Conservation (phyloP, 2,888 invertebrate species). For the Piscicola geometra region DNA sequence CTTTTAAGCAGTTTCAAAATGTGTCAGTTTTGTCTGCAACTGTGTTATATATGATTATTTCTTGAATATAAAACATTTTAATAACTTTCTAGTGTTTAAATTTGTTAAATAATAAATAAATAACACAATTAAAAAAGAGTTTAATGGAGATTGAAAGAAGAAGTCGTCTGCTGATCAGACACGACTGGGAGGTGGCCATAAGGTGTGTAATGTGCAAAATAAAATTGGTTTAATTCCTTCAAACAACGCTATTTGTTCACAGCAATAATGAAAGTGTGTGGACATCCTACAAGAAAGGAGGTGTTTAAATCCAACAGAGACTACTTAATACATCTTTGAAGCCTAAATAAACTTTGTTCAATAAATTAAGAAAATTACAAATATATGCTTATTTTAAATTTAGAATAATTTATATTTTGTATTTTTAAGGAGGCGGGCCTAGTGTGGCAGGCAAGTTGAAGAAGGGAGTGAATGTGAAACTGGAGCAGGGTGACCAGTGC, state of each 20-base stretch:
- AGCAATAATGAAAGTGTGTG: neutral
- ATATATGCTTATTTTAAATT: too few species aligned
- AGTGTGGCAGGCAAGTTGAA: neutral
- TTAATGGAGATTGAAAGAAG: neutral
- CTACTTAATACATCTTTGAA: neutral
- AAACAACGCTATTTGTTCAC: neutral
- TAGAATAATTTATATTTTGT: too few species aligned
- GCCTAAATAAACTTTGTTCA: too few species aligned
- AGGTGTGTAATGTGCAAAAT: neutral
- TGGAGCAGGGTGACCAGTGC: neutral
- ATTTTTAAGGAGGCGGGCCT: neutral
- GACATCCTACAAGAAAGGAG: neutral
- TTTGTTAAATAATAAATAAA: too few species aligned
- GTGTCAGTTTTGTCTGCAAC: too few species aligned
- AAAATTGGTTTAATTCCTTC: neutral
- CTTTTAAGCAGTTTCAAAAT: too few species aligned
- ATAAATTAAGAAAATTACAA: too few species aligned
- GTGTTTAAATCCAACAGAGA: neutral
- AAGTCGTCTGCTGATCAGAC: conserved; percentile 1
- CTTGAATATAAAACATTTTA: too few species aligned
- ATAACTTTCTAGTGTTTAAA: too few species aligned
- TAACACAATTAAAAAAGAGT: too few species aligned
- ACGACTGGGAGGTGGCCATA: conserved; percentile 3
- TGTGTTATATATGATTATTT: too few species aligned
- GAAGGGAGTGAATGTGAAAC: neutral